These are phyloP conservation scores for Ephialtes manifestator DNA, from an alignment of 2,888 invertebrate genomes.

Conservation along the genomic window DNA sequence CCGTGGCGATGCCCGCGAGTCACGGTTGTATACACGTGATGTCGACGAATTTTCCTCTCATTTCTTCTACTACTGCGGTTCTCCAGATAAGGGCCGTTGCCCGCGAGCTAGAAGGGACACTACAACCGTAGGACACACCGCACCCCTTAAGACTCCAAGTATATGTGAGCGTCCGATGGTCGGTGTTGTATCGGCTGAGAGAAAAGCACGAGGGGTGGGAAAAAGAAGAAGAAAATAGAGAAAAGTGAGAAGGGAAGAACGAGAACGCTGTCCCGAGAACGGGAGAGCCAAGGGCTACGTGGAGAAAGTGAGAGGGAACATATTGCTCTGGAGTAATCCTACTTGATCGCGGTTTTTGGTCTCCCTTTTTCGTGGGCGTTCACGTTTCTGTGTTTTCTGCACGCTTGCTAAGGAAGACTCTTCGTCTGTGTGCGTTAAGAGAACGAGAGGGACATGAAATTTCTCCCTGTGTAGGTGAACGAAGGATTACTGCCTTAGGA, in stretches of 20 bases:
- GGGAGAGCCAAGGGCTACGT: constrained; percentile 34
- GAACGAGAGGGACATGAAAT: constrained; percentile 23
- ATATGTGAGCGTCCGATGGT: constrained; percentile 28
- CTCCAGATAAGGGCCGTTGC: constrained; percentile 80
- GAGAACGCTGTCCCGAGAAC: constrained; percentile 36
- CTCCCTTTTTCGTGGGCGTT: constrained; percentile 72
- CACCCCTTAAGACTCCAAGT: constrained; percentile 3
- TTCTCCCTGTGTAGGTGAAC: constrained; percentile 74
- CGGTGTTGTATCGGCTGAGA: constrained; percentile 58
- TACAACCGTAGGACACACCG: constrained; percentile 62
- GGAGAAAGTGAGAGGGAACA: constrained; percentile 79
- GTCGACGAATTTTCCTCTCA: constrained; percentile 73
- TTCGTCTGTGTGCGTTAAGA: constrained; percentile 46
- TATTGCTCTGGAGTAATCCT: constrained; percentile 84
- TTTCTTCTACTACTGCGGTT: constrained; percentile 75
- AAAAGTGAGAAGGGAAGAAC: constrained; percentile 15
- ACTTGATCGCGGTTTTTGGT: constrained; percentile 85
- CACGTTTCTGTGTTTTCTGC: constrained; percentile 67
- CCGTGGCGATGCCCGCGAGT: constrained; percentile 55
- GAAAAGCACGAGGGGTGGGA: constrained; percentile 52
- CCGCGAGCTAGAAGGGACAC: constrained; percentile 73
- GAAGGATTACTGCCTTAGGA: constrained; percentile 83
- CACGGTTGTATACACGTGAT: constrained; percentile 57
- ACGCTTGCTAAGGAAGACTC: constrained; percentile 54
- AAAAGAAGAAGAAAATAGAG: constrained; percentile 37